phyloP scores from a whole-genome alignment of 1,140 invertebrate species.

The Drosophila sturtevanti region DNA sequence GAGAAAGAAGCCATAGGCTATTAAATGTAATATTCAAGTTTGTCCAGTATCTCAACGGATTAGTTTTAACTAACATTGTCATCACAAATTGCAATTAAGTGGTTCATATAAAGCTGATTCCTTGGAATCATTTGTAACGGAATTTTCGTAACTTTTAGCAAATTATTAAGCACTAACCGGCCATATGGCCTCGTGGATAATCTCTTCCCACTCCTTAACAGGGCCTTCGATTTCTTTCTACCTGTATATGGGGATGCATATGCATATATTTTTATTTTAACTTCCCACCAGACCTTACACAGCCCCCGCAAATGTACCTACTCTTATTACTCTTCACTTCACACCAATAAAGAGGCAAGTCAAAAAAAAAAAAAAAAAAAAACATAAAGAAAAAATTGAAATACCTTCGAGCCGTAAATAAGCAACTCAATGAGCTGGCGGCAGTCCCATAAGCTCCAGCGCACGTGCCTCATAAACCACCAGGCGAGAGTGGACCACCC shows the following conservation, averaged over 20 bases:
- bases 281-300: not conserved
- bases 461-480: slow-evolving; percentile 78
- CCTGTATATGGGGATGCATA: not conserved
- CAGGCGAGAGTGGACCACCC: slow-evolving; percentile 61
- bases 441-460: slow-evolving; percentile 59
- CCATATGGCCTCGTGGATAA: no score
- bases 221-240: not conserved
- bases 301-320: slow-evolving; percentile 41
- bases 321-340: slow-evolving; percentile 76
- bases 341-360: slow-evolving; percentile 53
- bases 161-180: no score
- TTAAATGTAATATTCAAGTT: not conserved
- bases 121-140: not conserved
- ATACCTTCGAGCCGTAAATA: slow-evolving; percentile 77
- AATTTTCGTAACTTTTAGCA: no score
- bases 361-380: slow-evolving; percentile 18
- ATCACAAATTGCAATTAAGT: not conserved
- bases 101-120: not conserved
- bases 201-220: not conserved
- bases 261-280: not conserved
- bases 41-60: not conserved
- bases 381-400: slow-evolving; percentile 45
- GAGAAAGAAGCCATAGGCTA: no score
- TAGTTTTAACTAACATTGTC: not conserved
- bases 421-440: slow-evolving; percentile 78